Evolutionary conservation across 2,797 vertebrate species (phyloP).

Genomic region (Gymnoscopelus microlampas): DNA sequence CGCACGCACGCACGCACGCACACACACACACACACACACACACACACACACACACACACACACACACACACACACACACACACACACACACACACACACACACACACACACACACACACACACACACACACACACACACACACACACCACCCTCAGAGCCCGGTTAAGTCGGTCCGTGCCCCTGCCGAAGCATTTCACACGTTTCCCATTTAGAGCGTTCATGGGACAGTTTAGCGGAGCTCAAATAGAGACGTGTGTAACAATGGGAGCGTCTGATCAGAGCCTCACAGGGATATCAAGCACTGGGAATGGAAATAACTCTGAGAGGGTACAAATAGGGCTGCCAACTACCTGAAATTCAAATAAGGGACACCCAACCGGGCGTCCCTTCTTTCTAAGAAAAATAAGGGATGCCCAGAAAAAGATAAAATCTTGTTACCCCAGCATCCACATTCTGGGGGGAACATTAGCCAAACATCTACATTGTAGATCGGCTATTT

Average conservation of each 20-base stretch:
- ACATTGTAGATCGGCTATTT: too few species aligned
- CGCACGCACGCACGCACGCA: neutral
- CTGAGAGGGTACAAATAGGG: too few species aligned
- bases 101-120: constrained; percentile 6
- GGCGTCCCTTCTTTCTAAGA: too few species aligned
- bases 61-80: neutral
- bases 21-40: neutral
- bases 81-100: constrained; percentile 6
- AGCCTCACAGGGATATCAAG: constrained; percentile 15
- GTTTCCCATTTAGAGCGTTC: constrained; percentile 37
- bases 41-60: neutral
- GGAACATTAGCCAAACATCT: too few species aligned
- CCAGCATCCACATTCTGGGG: too few species aligned
- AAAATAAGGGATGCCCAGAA: too few species aligned
- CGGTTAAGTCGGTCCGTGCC: neutral
- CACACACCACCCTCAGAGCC: neutral
- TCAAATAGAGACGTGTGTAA: constrained; percentile 48
- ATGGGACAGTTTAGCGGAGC: constrained; percentile 32
- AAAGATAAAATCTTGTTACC: too few species aligned
- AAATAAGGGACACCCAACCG: too few species aligned
- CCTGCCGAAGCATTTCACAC: constrained; percentile 7
- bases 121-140: constrained; percentile 3
- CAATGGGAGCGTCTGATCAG: constrained; percentile 48
- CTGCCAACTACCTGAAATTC: too few species aligned
- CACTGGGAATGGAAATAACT: constrained; percentile 7